A percentile compares a stretch with the other conserved stretches of the same genome.
These are phyloP conservation scores for Dolichoris vasculosae DNA, from an alignment of 1,140 invertebrate species.

Conservation along the genomic window DNA sequence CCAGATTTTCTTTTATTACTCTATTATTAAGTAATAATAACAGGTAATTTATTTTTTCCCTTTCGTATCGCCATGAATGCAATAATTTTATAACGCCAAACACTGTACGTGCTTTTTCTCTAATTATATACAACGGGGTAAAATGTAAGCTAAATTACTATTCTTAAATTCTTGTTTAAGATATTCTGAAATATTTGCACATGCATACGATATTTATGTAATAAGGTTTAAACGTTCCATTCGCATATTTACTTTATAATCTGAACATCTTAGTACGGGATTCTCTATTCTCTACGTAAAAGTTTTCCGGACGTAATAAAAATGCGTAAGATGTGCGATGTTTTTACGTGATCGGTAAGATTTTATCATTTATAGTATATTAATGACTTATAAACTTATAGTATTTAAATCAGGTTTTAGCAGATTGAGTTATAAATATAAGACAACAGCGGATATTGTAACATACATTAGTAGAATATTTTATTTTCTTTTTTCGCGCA, in stretches of 20 bases:
- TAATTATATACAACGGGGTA: not conserved
- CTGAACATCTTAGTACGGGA: not conserved
- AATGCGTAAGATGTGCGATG: not conserved
- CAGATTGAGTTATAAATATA: not conserved
- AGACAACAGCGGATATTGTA: not conserved
- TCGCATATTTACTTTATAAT: not conserved
- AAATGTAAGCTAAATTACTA: not conserved
- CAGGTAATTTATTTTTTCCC: constrained; percentile 1
- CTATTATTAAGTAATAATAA: constrained; percentile 10
- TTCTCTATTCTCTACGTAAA: not conserved
- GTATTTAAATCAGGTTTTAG: not conserved
- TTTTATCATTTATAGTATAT: not conserved
- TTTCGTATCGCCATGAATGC: not conserved
- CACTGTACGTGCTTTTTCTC: not conserved
- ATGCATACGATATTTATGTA: not conserved
- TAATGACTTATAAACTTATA: not conserved
- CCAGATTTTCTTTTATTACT: not conserved
- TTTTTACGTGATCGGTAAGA: not conserved
- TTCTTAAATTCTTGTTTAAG: not conserved
- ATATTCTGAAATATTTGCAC: not conserved
- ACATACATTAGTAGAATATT: not conserved
- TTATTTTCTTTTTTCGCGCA: not conserved
- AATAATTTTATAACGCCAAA: constrained; percentile 2
- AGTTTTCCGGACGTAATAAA: not conserved
- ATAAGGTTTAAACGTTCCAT: not conserved